These are phyloP conservation scores for Mesembrinibis cayennensis DNA, from an alignment of 2,113 vertebrate species.

Conservation along the genomic window DNA sequence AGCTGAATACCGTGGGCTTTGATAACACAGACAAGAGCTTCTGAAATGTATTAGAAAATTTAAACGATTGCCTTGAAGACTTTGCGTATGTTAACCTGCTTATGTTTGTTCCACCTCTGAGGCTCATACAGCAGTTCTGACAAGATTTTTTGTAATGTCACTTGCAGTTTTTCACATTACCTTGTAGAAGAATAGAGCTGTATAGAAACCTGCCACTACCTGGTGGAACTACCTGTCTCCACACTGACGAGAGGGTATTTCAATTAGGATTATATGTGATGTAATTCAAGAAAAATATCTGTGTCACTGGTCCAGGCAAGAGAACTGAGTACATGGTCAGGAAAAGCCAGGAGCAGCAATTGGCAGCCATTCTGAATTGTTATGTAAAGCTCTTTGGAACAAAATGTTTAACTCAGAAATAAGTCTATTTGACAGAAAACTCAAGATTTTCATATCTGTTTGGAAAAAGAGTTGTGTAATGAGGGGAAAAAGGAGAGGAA, in stretches of 20 bases:
- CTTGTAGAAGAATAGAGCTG: background rate
- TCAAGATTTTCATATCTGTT: background rate
- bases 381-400: background rate
- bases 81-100: background rate
- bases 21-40: background rate
- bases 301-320: background rate
- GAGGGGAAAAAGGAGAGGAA: background rate
- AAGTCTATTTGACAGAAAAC: background rate
- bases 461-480: background rate
- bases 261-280: background rate
- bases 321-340: background rate
- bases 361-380: background rate
- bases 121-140: background rate
- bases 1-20: background rate
- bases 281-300: background rate
- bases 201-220: background rate
- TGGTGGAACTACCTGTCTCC: background rate
- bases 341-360: background rate
- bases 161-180: background rate
- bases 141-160: background rate
- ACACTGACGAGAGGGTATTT: background rate
- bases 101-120: background rate
- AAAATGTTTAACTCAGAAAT: background rate
- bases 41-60: background rate
- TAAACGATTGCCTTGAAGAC: background rate